Evolutionary conservation across 1,140 invertebrate genomes (phyloP), one percentile per base, ranked within the genome.

Genomic region (Sinella curviseta): DNA sequence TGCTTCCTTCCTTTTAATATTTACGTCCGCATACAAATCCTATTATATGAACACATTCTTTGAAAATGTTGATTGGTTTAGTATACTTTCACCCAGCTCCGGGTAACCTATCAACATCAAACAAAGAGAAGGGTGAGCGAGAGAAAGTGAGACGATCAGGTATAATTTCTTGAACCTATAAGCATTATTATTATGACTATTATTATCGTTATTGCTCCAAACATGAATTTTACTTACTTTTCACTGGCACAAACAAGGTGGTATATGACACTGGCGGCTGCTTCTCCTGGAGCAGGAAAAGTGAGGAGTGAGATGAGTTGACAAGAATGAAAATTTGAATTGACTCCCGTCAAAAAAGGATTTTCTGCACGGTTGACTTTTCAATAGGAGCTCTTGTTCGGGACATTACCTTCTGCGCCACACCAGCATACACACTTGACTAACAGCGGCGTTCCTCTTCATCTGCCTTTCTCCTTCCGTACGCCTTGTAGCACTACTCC

Each of bases 311-410:
- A 75, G 78, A 75, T 79, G 74, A 79, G 78, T 79, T 79, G 35
- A 79, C 31, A 75, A 57, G 78, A 74, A 70, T 70, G 65, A 33
- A 70, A 70, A 34, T 79, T 76, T 79, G 78, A 79, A 79, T 79
- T 79, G 78, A 54, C 65, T 79, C 78, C 74, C 78, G 78, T 79
- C 78, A 79, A 48, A 60, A 35, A 75, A 70, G 65, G 78, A 79
- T 79, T 79, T 79, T 75, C 78, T 60, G 78, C 78, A 79, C 48
- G 78, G 74, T 74, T 75, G 31, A 39, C 24, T 79, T 79, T 79
- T 79, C 78, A 79, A 79, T 79, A 79, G 55, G 55, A 67, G 24
- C 57, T 55, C 57, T 80, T 70, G 31, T 76, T 77, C 60, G 35
- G 74, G 48, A 57, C 74, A 74, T 74, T 34, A 65, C 65, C 54